Evolutionary conservation across 2,797 vertebrate species (phyloP).

Genomic region (Halcyon chelicuti): DNA sequence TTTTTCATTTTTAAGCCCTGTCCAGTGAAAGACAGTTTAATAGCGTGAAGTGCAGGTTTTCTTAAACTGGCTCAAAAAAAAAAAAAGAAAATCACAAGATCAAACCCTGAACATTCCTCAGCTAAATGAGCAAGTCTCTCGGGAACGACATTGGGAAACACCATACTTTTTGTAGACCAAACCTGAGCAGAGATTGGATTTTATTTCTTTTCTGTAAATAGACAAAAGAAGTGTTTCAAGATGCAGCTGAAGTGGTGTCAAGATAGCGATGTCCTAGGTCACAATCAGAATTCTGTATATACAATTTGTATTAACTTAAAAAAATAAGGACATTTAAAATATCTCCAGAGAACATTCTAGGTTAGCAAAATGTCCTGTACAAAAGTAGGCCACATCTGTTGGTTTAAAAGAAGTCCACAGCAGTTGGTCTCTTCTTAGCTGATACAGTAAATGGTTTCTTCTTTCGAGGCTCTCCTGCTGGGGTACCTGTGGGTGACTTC

Average conservation of each 20-base stretch:
- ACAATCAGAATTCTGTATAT: slow-evolving; percentile 1
- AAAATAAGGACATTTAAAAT: slow-evolving; percentile 68
- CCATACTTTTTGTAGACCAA: background rate
- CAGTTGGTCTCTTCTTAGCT: slow-evolving; percentile 72
- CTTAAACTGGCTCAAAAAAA: background rate
- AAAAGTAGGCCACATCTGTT: slow-evolving; percentile 68
- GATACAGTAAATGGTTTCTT: slow-evolving; percentile 37
- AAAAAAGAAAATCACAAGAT: background rate
- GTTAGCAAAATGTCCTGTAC: slow-evolving; percentile 71
- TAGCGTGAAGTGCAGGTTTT: background rate
- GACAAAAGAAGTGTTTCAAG: background rate
- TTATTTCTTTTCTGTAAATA: background rate
- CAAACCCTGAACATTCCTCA: background rate
- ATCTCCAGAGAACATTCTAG: slow-evolving; percentile 61
- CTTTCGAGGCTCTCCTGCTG: background rate
- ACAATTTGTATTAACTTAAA: slow-evolving; percentile 44
- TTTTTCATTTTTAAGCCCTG: background rate
- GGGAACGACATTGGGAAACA: background rate
- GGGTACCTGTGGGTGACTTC: slow-evolving; percentile 79
- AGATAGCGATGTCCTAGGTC: background rate
- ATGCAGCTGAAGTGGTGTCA: background rate
- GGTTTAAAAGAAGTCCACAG: slow-evolving; percentile 87
- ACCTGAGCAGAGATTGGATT: slow-evolving; percentile 35
- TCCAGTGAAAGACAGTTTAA: background rate
- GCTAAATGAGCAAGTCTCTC: background rate